These are phyloP conservation scores for Sebastolobus alascanus DNA, from an alignment of 2,797 vertebrate species.

Conservation along the genomic window DNA sequence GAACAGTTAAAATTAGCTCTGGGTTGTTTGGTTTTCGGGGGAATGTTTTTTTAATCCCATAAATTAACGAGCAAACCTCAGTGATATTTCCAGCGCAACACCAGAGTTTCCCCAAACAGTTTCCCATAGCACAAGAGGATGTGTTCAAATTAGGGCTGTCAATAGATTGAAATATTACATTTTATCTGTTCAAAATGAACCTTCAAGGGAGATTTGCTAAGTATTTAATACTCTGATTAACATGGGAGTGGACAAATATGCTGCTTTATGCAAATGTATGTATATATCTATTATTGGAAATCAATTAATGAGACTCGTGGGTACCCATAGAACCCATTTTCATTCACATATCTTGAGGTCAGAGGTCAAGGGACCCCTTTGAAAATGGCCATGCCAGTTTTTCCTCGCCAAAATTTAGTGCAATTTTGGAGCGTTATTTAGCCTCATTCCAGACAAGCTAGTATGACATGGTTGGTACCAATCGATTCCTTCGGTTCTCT, in stretches of 20 bases:
- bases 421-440: not conserved
- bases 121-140: not conserved
- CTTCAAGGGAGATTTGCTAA: not conserved
- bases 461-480: too few species aligned
- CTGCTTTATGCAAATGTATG: not conserved
- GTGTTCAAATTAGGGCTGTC: not conserved
- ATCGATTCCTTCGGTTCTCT: too few species aligned
- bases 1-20: constrained; percentile 34
- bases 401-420: not conserved
- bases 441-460: too few species aligned
- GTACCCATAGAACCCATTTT: too few species aligned
- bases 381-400: not conserved
- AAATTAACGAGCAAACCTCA: constrained; percentile 18
- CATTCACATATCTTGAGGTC: too few species aligned
- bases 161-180: not conserved
- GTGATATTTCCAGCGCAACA: constrained; percentile 10
- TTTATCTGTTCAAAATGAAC: not conserved
- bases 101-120: not conserved
- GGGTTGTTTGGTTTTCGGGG: constrained; percentile 10
- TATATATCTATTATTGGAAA: not conserved
- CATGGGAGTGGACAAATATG: not conserved
- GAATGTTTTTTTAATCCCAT: constrained; percentile 16
- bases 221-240: not conserved
- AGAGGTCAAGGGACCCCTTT: not conserved
- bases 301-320: too few species aligned